Conservation (phyloP, 2,888 invertebrate species). For the Aphrophora alni region DNA sequence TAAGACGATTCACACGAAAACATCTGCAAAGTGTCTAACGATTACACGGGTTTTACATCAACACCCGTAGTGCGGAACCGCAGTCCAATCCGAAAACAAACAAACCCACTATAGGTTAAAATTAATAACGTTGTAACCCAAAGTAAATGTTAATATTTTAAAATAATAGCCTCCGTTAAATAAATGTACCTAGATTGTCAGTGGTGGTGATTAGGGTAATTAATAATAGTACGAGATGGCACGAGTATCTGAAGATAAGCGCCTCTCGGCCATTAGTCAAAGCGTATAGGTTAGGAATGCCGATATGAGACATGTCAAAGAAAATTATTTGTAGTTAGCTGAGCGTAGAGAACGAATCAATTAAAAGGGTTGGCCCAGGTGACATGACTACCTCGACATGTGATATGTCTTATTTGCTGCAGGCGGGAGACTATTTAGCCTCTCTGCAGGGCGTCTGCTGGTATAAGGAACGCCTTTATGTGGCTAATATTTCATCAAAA, state of each 20-base stretch:
- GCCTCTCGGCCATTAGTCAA: not conserved
- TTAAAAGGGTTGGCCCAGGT: not conserved
- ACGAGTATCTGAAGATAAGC: not conserved
- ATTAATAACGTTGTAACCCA: not conserved
- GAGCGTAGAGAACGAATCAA: not conserved
- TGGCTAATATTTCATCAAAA: not conserved
- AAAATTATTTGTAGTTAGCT: conserved; percentile 1
- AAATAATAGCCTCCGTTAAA: not conserved
- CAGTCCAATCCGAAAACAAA: not conserved
- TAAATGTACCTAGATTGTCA: not conserved
- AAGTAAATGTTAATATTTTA: not conserved
- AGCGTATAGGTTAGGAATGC: not conserved
- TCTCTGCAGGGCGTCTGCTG: not conserved
- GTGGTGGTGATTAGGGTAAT: not conserved
- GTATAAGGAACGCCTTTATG: not conserved
- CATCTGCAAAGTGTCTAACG: too few species aligned
- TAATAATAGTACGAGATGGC: not conserved
- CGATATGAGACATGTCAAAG: conserved; percentile 6
- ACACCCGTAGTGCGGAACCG: not conserved
- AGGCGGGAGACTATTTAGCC: conserved; percentile 1
- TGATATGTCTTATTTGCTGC: conserved; percentile 6
- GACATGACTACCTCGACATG: not conserved
- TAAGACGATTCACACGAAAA: not conserved
- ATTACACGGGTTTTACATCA: not conserved
- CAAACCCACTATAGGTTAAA: not conserved